Percentiles rank a stretch among this genome's conserved stretches.
Evolutionary conservation across 2,888 invertebrate species (phyloP).

Genomic region (Dryobotodes eremita): DNA sequence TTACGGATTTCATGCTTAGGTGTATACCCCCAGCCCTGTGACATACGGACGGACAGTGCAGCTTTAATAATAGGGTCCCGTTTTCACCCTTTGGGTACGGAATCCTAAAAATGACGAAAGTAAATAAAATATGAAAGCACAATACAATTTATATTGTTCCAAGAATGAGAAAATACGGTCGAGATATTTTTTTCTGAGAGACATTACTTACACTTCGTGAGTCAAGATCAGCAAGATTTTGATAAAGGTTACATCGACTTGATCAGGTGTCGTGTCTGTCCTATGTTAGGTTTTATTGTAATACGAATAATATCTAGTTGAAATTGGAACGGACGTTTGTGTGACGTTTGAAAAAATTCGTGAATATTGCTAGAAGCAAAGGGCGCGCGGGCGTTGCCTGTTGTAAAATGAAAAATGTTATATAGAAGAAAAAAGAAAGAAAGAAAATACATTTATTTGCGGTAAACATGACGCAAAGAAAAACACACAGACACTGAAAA

Average conservation of each 20-base stretch:
- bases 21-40: not conserved
- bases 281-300: constrained; percentile 6
- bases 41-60: not conserved
- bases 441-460: no score
- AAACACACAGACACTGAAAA: no score
- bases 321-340: constrained; percentile 12
- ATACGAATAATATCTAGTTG: not conserved
- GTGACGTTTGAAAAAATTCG: not conserved
- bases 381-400: no score
- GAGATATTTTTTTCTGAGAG: not conserved
- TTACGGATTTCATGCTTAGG: no score
- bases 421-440: no score
- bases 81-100: not conserved
- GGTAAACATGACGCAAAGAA: no score
- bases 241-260: not conserved
- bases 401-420: not conserved
- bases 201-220: not conserved
- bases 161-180: not conserved
- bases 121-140: constrained; percentile 26
- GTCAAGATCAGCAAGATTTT: not conserved
- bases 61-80: not conserved
- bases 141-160: constrained; percentile 24
- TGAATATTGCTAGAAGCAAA: not conserved
- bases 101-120: not conserved
- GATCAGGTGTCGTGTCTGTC: constrained; percentile 14